Percentiles rank a stretch among this genome's conserved stretches.
Evolutionary conservation across 1,140 invertebrate genomes (phyloP).

Genomic region (Uloborus diversus): DNA sequence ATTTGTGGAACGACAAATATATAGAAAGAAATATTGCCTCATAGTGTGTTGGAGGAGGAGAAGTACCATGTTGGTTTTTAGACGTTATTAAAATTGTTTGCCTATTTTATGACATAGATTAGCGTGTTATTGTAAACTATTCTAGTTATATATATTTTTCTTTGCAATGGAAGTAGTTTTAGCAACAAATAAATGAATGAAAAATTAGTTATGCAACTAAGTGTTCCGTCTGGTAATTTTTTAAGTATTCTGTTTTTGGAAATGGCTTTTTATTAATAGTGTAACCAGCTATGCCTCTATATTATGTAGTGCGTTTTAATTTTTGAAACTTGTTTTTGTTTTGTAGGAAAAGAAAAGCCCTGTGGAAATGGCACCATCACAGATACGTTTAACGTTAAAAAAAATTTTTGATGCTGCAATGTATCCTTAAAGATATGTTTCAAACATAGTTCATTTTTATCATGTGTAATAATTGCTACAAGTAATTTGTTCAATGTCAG

Average conservation of each 20-base stretch:
- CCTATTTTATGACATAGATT: too few relatives aligned
- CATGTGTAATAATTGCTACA: too few relatives aligned
- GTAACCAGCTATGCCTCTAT: background rate
- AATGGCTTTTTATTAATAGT: background rate
- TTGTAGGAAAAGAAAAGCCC: conserved; percentile 33
- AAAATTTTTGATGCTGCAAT: background rate
- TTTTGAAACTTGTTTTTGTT: background rate
- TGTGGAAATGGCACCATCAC: conserved; percentile 23
- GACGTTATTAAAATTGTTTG: too few relatives aligned
- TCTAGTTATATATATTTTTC: too few relatives aligned
- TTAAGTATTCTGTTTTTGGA: background rate
- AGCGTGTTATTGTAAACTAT: too few relatives aligned
- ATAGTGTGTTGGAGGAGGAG: too few relatives aligned
- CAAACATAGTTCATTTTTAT: background rate
- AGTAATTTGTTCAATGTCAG: too few relatives aligned
- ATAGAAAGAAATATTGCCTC: too few relatives aligned
- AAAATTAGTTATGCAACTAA: background rate
- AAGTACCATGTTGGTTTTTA: too few relatives aligned
- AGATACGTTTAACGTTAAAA: background rate
- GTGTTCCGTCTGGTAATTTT: background rate
- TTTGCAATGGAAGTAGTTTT: conserved; percentile 50
- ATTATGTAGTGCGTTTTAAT: background rate
- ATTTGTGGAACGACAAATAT: too few relatives aligned
- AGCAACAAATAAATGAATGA: background rate
- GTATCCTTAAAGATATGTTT: conserved; percentile 1